Evolutionary conservation across 1,140 invertebrate genomes (phyloP), one percentile per base, ranked within the genome.

Genomic region (Bilobella aurantiaca): DNA sequence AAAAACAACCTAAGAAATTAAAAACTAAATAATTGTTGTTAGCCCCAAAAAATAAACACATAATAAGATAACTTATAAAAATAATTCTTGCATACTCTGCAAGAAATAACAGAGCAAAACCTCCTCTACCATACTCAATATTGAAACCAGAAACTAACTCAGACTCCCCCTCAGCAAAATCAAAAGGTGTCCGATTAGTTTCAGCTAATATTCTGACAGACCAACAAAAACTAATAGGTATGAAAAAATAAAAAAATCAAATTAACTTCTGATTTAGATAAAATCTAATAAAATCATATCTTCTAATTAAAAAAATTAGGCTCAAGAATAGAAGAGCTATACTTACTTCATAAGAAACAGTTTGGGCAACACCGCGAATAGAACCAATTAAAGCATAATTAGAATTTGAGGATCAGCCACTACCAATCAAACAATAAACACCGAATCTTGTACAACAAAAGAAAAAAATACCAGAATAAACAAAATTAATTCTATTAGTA

Each of bases 61-160:
- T 78, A 75, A 84, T 75, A 75, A 83, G 73, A 37, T 72, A 66
- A 68, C 78, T 82, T 76, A 86, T 81, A 82, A 86, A 84, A 77
- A 86, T 78, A 81, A 87, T 85, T 76, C 77, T 84, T 46, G 75
- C 74, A 82, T 88, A 87, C 74, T 88, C 85, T 37, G 80, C 78
- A 76, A 88, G 80, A 84, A 87, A 87, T 82, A 87, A 82, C 77
- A 87, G 79, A 68, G 82, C 81, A 86, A 88, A 87, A 18, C 76
- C 77, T 0, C 80, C 79, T 75, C 81, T 81, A 78, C 80, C 80
- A 81, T 85, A 87, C 72, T 88, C 86, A 75, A 83, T 77, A 83
- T 88, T 87, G 86, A 85, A 88, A 8, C 85, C 85, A 32, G 84
- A 88, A 73, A 88, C 84, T 80, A 88, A 81, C 75, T 88, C 85